phyloP scores from a whole-genome alignment of 1,140 invertebrate species.

The Plectrocnemia conspersa region DNA sequence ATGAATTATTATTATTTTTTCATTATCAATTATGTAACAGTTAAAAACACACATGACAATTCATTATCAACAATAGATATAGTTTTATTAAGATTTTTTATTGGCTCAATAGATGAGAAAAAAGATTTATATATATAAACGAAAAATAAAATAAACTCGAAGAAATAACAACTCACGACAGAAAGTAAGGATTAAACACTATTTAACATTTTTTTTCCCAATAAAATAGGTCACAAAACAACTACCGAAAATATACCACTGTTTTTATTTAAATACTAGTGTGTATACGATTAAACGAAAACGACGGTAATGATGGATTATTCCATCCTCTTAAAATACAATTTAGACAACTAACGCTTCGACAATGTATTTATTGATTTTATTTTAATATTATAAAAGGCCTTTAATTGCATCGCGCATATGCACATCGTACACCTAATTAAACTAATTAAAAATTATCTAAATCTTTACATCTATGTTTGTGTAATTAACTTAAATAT shows the following conservation, averaged over 20 bases:
- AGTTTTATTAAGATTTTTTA: too few species aligned
- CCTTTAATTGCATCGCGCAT: constrained; percentile 31
- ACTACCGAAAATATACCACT: neutral
- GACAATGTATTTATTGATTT: constrained; percentile 9
- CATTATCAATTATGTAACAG: too few species aligned
- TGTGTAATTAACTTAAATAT: constrained; percentile 30
- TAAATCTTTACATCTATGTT: constrained; percentile 33
- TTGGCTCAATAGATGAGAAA: too few species aligned
- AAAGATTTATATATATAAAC: constrained; percentile 2
- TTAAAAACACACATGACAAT: too few species aligned
- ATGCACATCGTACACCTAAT: constrained; percentile 26
- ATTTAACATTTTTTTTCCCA: neutral
- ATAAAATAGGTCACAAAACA: neutral
- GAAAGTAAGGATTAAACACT: too few species aligned
- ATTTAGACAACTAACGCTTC: constrained; percentile 1
- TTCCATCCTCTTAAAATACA: neutral
- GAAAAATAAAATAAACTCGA: constrained; percentile 2
- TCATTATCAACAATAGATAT: too few species aligned
- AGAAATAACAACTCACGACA: too few species aligned
- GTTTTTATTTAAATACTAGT: too few species aligned
- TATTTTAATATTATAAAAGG: constrained; percentile 32
- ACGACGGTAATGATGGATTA: neutral
- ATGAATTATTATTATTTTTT: too few species aligned
- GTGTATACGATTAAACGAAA: too few species aligned
- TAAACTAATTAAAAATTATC: constrained; percentile 22